A percentile compares a stretch with the other conserved stretches of the same genome.
Conservation (phyloP, 2,113 vertebrate species). For the Pygoscelis antarcticus region DNA sequence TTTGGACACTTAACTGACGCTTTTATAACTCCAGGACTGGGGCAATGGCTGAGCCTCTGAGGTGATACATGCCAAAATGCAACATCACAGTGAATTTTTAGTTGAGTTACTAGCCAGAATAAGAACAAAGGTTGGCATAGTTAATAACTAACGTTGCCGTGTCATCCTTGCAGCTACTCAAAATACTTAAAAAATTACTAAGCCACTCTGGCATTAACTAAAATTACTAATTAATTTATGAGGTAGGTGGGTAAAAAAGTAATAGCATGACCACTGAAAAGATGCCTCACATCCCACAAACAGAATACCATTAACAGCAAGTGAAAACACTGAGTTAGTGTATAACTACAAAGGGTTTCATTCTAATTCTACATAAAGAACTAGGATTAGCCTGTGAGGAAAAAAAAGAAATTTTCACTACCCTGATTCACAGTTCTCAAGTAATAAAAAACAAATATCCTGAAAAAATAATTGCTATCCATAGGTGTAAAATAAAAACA, state of each 20-base stretch:
- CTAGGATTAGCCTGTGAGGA: not conserved
- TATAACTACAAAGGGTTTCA: not conserved
- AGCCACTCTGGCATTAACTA: not conserved
- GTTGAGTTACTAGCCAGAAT: not conserved
- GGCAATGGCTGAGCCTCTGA: not conserved
- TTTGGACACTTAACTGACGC: not conserved
- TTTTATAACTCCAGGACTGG: not conserved
- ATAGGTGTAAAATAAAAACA: not conserved
- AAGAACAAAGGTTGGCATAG: slow-evolving; percentile 5
- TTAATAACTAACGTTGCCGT: slow-evolving; percentile 32
- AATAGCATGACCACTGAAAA: not conserved
- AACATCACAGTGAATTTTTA: not conserved
- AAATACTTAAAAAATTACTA: slow-evolving; percentile 25
- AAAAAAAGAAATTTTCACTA: not conserved
- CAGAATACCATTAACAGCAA: not conserved
- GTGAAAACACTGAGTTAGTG: not conserved
- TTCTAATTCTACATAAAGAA: not conserved
- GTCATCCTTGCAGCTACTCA: slow-evolving; percentile 5
- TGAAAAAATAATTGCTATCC: not conserved
- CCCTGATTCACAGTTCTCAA: not conserved
- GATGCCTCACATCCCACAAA: not conserved
- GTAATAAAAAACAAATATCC: not conserved
- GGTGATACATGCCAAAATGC: not conserved
- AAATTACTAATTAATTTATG: slow-evolving; percentile 54
- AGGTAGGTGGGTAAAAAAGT: not conserved